A percentile compares a stretch with the other conserved stretches of the same genome.
phyloP scores from a whole-genome alignment of 2,797 vertebrate species.

The Epinephelus malabaricus region DNA sequence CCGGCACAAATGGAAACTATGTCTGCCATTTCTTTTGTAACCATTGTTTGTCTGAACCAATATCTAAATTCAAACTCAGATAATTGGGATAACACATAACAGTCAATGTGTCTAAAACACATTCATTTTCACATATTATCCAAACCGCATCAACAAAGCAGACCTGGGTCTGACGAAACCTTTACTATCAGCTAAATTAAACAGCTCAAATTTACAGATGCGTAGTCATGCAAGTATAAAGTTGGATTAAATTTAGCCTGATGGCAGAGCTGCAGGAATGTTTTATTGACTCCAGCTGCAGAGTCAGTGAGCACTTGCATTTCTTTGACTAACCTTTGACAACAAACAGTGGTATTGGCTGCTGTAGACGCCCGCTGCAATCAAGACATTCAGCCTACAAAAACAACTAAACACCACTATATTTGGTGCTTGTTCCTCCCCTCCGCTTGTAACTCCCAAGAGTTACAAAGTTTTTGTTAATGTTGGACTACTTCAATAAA shows the following conservation, averaged over 20 bases:
- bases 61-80: neutral
- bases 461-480: neutral
- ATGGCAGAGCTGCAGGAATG: neutral
- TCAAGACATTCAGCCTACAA: neutral
- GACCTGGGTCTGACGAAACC: neutral
- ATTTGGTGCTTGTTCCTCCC: neutral
- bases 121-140: neutral
- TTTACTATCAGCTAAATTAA: neutral
- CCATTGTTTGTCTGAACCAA: neutral
- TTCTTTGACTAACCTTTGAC: neutral
- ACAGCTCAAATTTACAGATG: neutral
- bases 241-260: neutral
- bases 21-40: neutral
- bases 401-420: neutral
- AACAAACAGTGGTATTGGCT: neutral
- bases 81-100: neutral
- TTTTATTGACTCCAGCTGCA: neutral
- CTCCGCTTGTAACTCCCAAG: neutral
- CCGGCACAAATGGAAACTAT: slow-evolving; percentile 43
- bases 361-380: neutral
- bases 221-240: neutral
- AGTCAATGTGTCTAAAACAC: neutral
- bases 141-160: neutral
- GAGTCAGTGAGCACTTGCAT: neutral
- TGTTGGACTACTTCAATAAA: slow-evolving; percentile 9